Evolutionary conservation across 2,888 invertebrate species (phyloP), one percentile per base, ranked within the genome.

Genomic region (Phymatocera aterrima): DNA sequence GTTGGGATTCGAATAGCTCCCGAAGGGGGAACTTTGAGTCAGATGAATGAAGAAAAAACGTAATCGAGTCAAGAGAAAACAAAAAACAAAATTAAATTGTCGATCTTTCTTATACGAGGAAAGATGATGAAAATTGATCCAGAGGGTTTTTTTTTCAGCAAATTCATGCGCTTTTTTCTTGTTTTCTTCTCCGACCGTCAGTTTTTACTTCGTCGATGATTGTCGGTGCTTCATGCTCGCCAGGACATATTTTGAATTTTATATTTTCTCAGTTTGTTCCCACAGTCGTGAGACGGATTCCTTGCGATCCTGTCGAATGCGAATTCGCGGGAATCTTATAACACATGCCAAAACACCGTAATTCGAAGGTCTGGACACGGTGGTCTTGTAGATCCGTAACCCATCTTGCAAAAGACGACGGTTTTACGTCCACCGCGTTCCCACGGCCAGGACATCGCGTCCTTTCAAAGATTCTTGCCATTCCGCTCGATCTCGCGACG

Each of bases 271-370:
- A 72, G 72, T 72, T 83, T 84, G 88, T 89, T 90, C 89, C 90
- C 90, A 90, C 90, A 89, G 88, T 87, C 85, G 79, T 54, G 78
- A 84, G 81, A 85, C 84, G 87, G 87, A 90, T 90, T 90, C 89
- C 88, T 84, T 82, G 83, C 85, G 85, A 84, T 85, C 85, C 82
- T 82, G 82, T 68, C 74, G 80, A 80, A 78, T 54, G 78, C 48
- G 78, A 77, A 48, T 65, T 77, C 78, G 77, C 51, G 70, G 77
- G 79, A 82, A 77, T 86, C 86, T 86, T 87, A 85, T 87, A 89
- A 90, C 89, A 90, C 89, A 90, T 88, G 90, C 89, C 89, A 89
- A 90, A 90, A 90, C 88, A 89, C 85, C 89, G 89, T 90, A 90
- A 90, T 89, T 89, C 90, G 90, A 89, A 88, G 85, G 54, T 90